Evolutionary conservation across 2,888 invertebrate genomes (phyloP), one percentile per base, ranked within the genome.

Genomic region (Galerucella calmariensis): DNA sequence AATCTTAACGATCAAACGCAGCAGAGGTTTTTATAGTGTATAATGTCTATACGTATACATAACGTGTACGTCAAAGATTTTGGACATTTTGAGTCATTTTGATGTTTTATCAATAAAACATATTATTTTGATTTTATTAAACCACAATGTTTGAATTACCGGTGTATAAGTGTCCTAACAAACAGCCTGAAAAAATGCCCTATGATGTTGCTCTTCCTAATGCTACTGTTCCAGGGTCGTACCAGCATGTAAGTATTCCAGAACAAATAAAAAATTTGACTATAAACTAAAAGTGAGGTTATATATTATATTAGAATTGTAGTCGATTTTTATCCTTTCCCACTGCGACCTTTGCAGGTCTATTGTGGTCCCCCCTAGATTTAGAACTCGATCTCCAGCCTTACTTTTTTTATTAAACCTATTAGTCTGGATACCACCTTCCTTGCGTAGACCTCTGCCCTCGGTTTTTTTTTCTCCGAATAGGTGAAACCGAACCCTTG

Each of bases 241-340:
- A 75, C 69, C 83, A 77, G 44, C 83, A 84, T 72, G 85, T 85
- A 77, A 83, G 83, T 82, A n/a, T 41, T 24, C 61, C 11, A 59
- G 10, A n/a, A 56, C 27, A n/a, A 35, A 11, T 16, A 12, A 16
- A 12, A 20, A 44, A 41, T 14, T 27, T 66, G n/a, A 14, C 2
- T 12, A 51, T 46, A 11, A 9, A 46, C 46, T 4, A 4, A 46
- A 4, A 9, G 46, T 11, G 46, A 11, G 46, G 10, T 11, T 46
- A 11, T 2, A 46, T 46, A 46, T 46, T 46, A 46, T 12, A 12
- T 6, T 46, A 11, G 46, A 9, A 46, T 12, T 11, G 46, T 46
- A 12, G 46, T 2, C 1, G 44, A 1, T 44, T 44, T 44, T 9
- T 9, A 44, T 44, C 20, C 20, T 20, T 20, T 27, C 4, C 27